Conservation (phyloP, 2,113 vertebrate species). For the Podarcis muralis region DNA sequence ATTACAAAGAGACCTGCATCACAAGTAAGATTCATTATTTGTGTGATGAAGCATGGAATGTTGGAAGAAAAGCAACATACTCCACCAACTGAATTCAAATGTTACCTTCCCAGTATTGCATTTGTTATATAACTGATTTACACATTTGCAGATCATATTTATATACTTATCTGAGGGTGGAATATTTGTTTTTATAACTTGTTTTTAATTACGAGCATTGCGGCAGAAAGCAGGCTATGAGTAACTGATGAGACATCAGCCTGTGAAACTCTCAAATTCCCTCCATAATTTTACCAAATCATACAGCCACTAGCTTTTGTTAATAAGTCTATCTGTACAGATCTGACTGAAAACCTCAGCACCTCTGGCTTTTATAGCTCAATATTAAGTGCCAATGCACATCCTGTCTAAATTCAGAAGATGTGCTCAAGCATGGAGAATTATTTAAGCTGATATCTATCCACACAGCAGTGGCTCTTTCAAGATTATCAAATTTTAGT, state of each 20-base stretch:
- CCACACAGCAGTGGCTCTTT: neutral
- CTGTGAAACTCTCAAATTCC: neutral
- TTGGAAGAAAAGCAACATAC: neutral
- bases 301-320: neutral
- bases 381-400: neutral
- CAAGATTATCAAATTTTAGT: neutral
- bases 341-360: neutral
- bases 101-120: neutral
- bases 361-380: neutral
- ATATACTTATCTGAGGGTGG: neutral
- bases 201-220: neutral
- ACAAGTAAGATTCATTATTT: neutral
- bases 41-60: neutral
- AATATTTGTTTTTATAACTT: neutral
- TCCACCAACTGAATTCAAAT: neutral
- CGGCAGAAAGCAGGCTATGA: neutral
- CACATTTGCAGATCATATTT: neutral
- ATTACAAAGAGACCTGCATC: neutral
- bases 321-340: neutral
- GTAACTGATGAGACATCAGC: neutral
- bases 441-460: neutral
- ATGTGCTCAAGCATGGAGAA: neutral
- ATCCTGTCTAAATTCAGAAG: neutral
- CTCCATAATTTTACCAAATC: neutral
- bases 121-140: neutral